Conservation (phyloP, 2,113 vertebrate genomes). For the Amblyornis subalaris region DNA sequence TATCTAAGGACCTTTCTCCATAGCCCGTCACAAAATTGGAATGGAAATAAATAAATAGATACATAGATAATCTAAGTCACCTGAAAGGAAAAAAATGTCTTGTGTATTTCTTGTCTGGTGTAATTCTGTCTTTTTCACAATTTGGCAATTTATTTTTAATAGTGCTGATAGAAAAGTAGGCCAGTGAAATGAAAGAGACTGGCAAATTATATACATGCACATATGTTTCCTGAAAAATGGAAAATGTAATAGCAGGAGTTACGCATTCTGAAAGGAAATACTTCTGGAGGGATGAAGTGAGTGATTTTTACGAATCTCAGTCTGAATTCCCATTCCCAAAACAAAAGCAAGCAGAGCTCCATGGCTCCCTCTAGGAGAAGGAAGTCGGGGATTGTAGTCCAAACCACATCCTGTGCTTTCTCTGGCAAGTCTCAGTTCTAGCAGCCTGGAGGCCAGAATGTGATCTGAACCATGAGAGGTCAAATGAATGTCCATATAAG, state of each 20-base stretch:
- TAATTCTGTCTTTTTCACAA: not conserved
- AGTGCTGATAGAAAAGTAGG: not conserved
- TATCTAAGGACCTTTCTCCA: not conserved
- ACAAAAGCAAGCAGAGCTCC: not conserved
- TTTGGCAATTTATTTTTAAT: not conserved
- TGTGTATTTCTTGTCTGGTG: not conserved
- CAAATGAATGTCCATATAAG: not conserved
- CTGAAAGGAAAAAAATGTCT: not conserved
- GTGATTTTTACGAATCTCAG: not conserved
- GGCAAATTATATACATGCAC: not conserved
- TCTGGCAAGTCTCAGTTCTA: not conserved
- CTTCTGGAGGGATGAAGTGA: not conserved
- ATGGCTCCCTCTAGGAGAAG: not conserved
- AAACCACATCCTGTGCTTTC: not conserved
- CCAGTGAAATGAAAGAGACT: not conserved
- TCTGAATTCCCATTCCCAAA: not conserved
- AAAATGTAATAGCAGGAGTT: not conserved
- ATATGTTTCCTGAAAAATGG: not conserved
- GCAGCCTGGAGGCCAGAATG: not conserved
- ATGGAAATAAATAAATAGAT: not conserved
- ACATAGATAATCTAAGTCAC: not conserved
- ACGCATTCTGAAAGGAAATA: not conserved
- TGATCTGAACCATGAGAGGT: not conserved
- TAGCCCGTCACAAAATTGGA: not conserved
- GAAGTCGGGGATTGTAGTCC: not conserved